A percentile compares a stretch with the other conserved stretches of the same genome.
Conservation (phyloP, 92 coral and sea anemone species). For the Phenganax marumi region DNA sequence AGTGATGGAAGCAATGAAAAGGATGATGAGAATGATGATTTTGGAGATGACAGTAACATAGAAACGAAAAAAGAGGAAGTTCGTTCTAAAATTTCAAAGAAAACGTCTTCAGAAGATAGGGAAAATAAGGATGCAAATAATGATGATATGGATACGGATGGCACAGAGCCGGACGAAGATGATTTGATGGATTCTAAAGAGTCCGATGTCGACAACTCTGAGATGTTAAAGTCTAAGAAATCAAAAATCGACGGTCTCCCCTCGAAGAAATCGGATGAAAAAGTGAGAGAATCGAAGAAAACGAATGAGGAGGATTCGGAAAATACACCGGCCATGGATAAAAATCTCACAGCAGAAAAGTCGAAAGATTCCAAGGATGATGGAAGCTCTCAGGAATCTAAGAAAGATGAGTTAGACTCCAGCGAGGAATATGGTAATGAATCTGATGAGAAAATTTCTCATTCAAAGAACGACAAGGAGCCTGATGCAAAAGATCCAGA, state of each 20-base stretch:
- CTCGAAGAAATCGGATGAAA: neutral
- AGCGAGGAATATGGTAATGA: neutral
- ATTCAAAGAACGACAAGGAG: slow-evolving; percentile 50
- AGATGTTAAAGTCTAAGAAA: slow-evolving; percentile 34
- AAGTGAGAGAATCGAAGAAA: neutral
- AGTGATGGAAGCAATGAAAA: slow-evolving; percentile 75
- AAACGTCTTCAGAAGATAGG: slow-evolving; percentile 42
- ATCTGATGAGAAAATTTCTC: neutral
- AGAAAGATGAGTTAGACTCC: neutral
- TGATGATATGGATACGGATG: slow-evolving; percentile 47
- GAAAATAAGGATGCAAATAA: slow-evolving; percentile 26
- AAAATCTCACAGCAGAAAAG: neutral
- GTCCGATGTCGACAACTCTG: slow-evolving; percentile 43
- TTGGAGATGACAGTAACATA: slow-evolving; percentile 47
- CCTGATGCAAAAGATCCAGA: neutral
- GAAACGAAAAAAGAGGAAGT: slow-evolving; percentile 43
- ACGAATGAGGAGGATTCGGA: slow-evolving; percentile 17
- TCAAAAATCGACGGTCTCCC: slow-evolving; percentile 15
- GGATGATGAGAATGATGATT: slow-evolving; percentile 55
- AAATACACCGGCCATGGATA: slow-evolving; percentile 47
- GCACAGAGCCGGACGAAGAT: slow-evolving; percentile 45
- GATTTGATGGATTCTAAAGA: slow-evolving; percentile 55
- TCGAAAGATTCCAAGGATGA: neutral
- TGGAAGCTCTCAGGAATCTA: neutral
- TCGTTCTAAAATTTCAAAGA: neutral